Conservation (phyloP, 2,113 vertebrate genomes). For the Mohoua ochrocephala region DNA sequence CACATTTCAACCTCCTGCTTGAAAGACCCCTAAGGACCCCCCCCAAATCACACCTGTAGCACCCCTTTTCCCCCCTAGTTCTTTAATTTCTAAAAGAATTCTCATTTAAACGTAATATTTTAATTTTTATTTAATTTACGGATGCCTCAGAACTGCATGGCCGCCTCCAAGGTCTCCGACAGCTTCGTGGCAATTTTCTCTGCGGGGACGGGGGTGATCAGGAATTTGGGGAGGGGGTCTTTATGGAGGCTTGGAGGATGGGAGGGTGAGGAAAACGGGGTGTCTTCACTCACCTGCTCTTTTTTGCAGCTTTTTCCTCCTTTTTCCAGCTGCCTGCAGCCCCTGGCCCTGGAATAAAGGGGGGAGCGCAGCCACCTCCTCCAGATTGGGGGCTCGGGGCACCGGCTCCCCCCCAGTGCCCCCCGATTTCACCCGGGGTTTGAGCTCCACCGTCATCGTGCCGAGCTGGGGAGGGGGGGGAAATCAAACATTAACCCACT, state of each 20-base stretch:
- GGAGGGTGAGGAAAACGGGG: accelerated
- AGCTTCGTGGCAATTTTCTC: no score
- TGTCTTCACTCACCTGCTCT: neutral
- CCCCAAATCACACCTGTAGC: accelerated
- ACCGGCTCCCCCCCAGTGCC: accelerated
- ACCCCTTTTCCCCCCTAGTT: accelerated
- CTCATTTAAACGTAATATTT: accelerated
- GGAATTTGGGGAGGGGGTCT: accelerated
- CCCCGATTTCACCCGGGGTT: neutral
- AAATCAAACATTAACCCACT: neutral
- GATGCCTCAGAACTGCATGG: no score
- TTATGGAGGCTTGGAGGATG: accelerated
- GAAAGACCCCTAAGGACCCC: neutral
- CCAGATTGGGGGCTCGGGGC: neutral
- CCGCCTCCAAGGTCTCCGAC: no score
- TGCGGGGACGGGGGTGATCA: no score
- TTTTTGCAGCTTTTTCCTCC: neutral
- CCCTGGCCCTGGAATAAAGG: neutral
- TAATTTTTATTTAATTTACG: neutral
- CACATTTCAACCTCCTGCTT: neutral
- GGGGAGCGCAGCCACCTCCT: neutral
- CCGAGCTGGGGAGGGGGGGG: neutral
- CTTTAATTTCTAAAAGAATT: neutral
- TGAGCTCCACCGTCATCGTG: neutral
- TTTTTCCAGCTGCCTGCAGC: neutral